A percentile compares a stretch with the other conserved stretches of the same genome.
Evolutionary conservation across 2,888 invertebrate species (phyloP).

Genomic region (Ctenicera cuprea): DNA sequence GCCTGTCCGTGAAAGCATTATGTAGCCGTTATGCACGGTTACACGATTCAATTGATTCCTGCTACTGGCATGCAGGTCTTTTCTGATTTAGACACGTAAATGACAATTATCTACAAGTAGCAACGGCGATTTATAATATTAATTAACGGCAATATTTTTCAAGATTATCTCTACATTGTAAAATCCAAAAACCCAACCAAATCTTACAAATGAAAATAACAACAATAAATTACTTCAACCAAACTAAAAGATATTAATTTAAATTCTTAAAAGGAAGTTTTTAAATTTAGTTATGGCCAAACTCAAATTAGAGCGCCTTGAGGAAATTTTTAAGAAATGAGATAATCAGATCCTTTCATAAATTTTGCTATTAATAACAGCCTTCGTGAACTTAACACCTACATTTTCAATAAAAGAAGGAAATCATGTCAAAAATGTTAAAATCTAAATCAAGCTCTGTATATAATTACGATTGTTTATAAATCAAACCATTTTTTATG

Average conservation of each 20-base stretch:
- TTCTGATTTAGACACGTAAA: conserved; percentile 7
- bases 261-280: no score
- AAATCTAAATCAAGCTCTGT: neutral
- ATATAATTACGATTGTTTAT: neutral
- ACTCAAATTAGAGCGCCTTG: no score
- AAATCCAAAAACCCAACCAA: no score
- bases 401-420: neutral
- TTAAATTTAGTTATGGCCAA: no score
- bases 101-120: neutral
- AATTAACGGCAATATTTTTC: neutral
- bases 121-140: neutral
- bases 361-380: conserved; percentile 1
- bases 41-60: conserved; percentile 11
- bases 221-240: no score
- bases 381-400: neutral
- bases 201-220: no score
- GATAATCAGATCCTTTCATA: neutral
- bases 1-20: conserved; percentile 28
- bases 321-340: neutral
- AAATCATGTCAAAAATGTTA: conserved; percentile 1
- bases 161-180: neutral
- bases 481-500: neutral
- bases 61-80: conserved; percentile 1
- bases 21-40: conserved; percentile 21
- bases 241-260: no score